Evolutionary conservation across 2,888 invertebrate species (phyloP).

Genomic region (Ormyrus nitidulus): DNA sequence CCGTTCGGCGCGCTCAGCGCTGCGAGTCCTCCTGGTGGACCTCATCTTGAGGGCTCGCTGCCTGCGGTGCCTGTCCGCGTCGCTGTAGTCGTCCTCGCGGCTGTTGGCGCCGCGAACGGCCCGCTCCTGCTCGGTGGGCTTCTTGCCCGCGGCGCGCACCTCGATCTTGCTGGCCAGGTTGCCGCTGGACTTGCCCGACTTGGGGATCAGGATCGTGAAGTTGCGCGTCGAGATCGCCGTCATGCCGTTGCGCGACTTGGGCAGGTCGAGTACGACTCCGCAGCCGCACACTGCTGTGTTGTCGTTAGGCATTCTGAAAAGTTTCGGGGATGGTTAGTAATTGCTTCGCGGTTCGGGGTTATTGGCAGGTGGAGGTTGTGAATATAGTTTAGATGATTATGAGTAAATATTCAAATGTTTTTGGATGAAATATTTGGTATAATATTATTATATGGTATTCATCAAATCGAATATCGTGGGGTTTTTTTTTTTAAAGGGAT

Average conservation of each 20-base stretch:
- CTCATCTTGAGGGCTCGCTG: slow-evolving; percentile 55
- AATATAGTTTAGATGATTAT: too few relatives aligned
- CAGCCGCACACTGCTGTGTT: slow-evolving; percentile 69
- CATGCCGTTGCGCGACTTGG: slow-evolving; percentile 65
- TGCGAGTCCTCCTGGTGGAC: slow-evolving; percentile 69
- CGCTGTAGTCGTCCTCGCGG: slow-evolving; percentile 59
- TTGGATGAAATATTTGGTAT: too few relatives aligned
- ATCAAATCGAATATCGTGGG: too few relatives aligned
- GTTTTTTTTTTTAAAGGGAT: too few relatives aligned
- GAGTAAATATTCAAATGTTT: too few relatives aligned
- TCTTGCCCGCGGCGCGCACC: slow-evolving; percentile 62
- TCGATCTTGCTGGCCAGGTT: slow-evolving; percentile 60
- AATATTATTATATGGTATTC: too few relatives aligned
- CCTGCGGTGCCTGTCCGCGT: slow-evolving; percentile 57
- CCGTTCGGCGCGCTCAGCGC: slow-evolving; percentile 70
- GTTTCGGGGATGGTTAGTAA: too few relatives aligned
- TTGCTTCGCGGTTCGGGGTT: too few relatives aligned
- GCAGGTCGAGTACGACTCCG: slow-evolving; percentile 65
- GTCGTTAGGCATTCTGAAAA: slow-evolving; percentile 70
- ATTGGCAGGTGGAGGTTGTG: too few relatives aligned
- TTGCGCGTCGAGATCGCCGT: slow-evolving; percentile 63
- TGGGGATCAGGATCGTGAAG: slow-evolving; percentile 65
- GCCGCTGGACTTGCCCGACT: slow-evolving; percentile 50
- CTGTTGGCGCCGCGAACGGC: slow-evolving; percentile 62
- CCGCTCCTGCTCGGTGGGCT: slow-evolving; percentile 56